A percentile compares a stretch with the other conserved stretches of the same genome.
Conservation (phyloP, 2,797 vertebrate species). For the Acridotheres tristis region DNA sequence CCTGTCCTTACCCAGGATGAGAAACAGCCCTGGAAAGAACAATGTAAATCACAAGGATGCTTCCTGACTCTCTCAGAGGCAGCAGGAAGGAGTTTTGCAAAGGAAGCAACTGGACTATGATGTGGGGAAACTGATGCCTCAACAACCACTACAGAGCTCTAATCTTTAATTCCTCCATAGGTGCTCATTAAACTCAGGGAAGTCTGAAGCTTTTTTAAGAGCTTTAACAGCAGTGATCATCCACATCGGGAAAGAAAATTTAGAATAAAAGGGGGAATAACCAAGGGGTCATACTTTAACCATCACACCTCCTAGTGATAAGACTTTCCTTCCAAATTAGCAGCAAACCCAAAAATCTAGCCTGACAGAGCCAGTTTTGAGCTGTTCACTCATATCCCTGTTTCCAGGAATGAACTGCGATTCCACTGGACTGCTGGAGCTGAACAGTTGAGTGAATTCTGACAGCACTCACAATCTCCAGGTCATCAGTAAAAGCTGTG, state of each 20-base stretch:
- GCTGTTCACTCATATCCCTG: background rate
- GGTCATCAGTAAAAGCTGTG: background rate
- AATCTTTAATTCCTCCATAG: background rate
- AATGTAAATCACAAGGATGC: background rate
- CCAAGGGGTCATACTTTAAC: background rate
- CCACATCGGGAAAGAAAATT: background rate
- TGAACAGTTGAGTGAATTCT: background rate
- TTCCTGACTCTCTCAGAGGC: background rate
- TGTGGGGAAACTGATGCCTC: background rate
- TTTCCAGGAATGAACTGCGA: background rate
- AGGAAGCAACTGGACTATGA: background rate
- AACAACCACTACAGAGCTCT: accelerated
- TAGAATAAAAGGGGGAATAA: background rate
- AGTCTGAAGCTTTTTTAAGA: background rate
- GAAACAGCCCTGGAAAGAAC: background rate
- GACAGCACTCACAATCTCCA: background rate
- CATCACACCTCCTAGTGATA: accelerated
- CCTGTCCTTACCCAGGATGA: accelerated
- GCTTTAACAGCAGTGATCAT: background rate
- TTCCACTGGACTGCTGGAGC: background rate
- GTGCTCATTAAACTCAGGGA: background rate
- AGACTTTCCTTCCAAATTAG: background rate
- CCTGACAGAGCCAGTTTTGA: background rate
- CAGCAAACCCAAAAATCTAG: background rate
- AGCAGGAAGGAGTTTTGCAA: background rate